A percentile compares a stretch with the other conserved stretches of the same genome.
Evolutionary conservation across 2,113 vertebrate genomes (phyloP).

Genomic region (Pseudorhombus dupliciocellatus): DNA sequence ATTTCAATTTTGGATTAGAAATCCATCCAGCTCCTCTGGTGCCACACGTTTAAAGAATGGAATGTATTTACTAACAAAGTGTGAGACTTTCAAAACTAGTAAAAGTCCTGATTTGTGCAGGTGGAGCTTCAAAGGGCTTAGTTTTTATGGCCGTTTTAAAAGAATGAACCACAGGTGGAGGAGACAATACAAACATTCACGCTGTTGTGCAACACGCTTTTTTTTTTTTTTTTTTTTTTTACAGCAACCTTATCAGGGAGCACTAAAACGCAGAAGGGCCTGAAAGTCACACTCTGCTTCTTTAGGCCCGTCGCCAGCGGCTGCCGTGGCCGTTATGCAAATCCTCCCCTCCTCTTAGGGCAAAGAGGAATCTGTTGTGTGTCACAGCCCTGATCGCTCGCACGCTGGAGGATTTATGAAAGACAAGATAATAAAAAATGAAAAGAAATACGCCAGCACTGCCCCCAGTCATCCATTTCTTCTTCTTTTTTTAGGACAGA

Average conservation of each 20-base stretch:
- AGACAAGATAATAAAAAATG: constrained; percentile 3
- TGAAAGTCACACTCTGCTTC: constrained; percentile 38
- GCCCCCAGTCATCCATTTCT: neutral
- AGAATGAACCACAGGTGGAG: constrained; percentile 33
- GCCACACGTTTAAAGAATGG: neutral
- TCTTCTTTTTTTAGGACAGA: too few species aligned
- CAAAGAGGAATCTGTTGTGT: constrained; percentile 52
- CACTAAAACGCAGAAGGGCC: constrained; percentile 17
- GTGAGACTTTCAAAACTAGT: neutral
- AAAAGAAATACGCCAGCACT: too few species aligned
- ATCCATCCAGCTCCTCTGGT: neutral
- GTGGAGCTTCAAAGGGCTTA: constrained; percentile 11
- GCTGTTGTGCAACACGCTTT: constrained; percentile 51
- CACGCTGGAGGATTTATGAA: constrained; percentile 1
- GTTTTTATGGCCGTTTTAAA: constrained; percentile 4
- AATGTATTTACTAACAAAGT: neutral
- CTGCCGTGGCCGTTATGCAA: constrained; percentile 81
- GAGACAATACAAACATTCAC: constrained; percentile 28
- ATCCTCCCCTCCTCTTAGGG: constrained; percentile 47
- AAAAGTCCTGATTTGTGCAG: constrained; percentile 22
- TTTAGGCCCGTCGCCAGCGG: constrained; percentile 50
- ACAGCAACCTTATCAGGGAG: constrained; percentile 41
- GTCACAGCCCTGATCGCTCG: constrained; percentile 8
- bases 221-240: constrained; percentile 9
- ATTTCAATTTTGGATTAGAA: neutral